These are phyloP conservation scores for Zeuzera pyrina DNA, from an alignment of 2,888 invertebrate species.

Conservation along the genomic window DNA sequence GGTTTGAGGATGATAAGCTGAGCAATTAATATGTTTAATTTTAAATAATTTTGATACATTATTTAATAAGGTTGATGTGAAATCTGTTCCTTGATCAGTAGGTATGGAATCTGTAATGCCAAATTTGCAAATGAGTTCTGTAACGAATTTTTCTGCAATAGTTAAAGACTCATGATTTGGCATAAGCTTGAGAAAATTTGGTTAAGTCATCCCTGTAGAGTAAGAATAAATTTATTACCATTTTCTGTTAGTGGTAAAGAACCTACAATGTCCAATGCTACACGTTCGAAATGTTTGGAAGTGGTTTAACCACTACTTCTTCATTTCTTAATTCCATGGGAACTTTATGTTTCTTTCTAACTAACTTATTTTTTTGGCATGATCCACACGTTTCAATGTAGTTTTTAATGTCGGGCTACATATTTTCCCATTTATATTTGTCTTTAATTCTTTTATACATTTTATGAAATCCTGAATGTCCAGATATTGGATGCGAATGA, in stretches of 20 bases:
- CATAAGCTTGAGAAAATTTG: neutral
- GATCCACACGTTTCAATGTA: neutral
- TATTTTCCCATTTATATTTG: neutral
- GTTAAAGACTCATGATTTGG: neutral
- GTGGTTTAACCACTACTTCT: no score
- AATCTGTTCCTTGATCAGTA: neutral
- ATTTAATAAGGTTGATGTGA: neutral
- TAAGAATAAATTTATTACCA: slow-evolving; percentile 1
- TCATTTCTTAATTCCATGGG: neutral
- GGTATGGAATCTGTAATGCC: neutral
- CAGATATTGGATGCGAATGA: neutral
- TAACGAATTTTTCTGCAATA: neutral
- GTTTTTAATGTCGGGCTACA: neutral
- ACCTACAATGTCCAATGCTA: neutral
- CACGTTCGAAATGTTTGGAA: neutral
- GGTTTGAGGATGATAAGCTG: no score
- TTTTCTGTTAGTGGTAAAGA: neutral
- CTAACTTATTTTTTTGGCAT: neutral
- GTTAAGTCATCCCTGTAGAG: neutral
- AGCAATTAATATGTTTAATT: no score
- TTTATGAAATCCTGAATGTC: neutral
- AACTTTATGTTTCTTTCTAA: neutral
- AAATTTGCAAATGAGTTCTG: neutral
- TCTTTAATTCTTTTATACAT: neutral
- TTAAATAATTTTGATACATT: neutral